Base-by-base conservation (phyloP, 1,140 invertebrate species). In the Plutomurus gul region DNA sequence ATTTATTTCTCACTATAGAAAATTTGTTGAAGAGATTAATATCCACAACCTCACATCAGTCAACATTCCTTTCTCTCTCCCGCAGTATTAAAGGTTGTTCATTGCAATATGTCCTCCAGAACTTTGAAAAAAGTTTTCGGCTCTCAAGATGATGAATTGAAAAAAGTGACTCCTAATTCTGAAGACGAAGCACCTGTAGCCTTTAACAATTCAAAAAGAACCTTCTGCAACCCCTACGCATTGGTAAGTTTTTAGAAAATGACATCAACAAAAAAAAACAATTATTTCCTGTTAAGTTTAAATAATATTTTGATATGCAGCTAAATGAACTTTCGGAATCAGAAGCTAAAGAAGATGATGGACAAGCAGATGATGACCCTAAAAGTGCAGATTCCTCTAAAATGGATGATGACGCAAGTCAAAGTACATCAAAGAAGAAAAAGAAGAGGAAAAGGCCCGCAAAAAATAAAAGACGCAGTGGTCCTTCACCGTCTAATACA, bases 261-360 rank as follows among this genome's bases (percentile, higher is more conserved):
- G 13, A 18, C 33, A 22, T 49, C 39, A 10, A 20, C 25, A 18
- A 11, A 40, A n/a, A n/a, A n/a, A n/a, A n/a, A n/a, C n/a, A n/a
- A 8, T 60, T 65, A 30, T n/a, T 77, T 56, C 33, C 36, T 39
- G 30, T 36, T 5, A n/a, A 36, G 33, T 51, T 65, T 40, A 74
- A 73, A 27, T 16, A 46, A 39, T 25, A 30, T 81, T 78, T 83
- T 22, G 72, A 11, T 80, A 84, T 83, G 81, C 75, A 90, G 90
- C 85, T 91, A 77, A 90, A 91, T 84, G 89, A 90, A 82, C 77
- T 84, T 30, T 86, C 85, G 16, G 91, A 92, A 84, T 92, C 90
- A 81, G 91, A 91, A 85, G 91, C 91, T 4, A 91, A 92, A 85
- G 91, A 92, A 84, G 90, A 91, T 85, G 91, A 92, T 84, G 90